A percentile compares a stretch with the other conserved stretches of the same genome.
These are phyloP conservation scores for Dolichallabes microphthalmus DNA, from an alignment of 2,113 vertebrate species.

Conservation along the genomic window DNA sequence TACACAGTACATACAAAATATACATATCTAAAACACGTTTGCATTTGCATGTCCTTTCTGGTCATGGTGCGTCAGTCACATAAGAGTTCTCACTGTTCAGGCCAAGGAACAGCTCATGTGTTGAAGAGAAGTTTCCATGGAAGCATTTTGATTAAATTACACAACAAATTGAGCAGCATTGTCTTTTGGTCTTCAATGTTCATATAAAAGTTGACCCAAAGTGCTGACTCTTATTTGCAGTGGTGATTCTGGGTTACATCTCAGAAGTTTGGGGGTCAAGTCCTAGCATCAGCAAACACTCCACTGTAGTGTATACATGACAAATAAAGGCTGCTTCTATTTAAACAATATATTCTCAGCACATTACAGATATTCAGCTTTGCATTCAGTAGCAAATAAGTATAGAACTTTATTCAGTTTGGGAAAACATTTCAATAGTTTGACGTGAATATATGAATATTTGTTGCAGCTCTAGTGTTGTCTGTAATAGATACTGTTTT, in stretches of 20 bases:
- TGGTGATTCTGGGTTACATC: too few species aligned
- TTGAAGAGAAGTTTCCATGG: not conserved
- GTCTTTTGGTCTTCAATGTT: not conserved
- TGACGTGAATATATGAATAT: not conserved
- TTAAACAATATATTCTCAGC: not conserved
- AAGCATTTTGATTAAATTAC: slow-evolving; percentile 13
- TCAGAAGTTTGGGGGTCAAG: not conserved
- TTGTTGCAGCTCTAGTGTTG: not conserved
- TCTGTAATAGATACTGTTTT: not conserved
- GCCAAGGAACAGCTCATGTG: not conserved
- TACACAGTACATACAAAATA: not conserved
- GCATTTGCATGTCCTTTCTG: too few species aligned
- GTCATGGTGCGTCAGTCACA: not conserved
- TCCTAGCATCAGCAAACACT: not conserved
- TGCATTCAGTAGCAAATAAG: not conserved
- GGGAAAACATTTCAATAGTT: not conserved
- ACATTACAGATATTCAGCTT: not conserved
- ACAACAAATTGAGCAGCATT: too few species aligned
- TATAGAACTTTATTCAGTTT: not conserved
- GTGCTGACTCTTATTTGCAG: not conserved
- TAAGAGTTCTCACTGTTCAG: not conserved
- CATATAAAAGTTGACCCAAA: slow-evolving; percentile 1
- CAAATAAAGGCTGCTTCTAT: not conserved
- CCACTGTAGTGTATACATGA: not conserved
- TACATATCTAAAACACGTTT: not conserved